A percentile compares a stretch with the other conserved stretches of the same genome.
Evolutionary conservation across 2,113 vertebrate genomes (phyloP).

Genomic region (Silurus meridionalis): DNA sequence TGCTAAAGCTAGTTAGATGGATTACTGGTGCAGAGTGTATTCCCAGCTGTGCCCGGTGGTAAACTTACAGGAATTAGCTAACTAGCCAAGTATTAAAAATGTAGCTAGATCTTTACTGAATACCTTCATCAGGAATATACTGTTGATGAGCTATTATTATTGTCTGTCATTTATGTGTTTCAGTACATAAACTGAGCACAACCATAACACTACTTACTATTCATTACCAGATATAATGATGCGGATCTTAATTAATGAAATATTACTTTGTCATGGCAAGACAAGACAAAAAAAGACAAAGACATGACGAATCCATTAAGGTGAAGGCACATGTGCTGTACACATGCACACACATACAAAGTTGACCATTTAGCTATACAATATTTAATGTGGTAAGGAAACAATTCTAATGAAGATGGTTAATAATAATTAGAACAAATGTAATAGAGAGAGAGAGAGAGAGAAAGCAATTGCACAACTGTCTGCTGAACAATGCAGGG

Average conservation of each 20-base stretch:
- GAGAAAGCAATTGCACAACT: neutral
- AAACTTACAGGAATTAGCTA: neutral
- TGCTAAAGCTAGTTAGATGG: neutral
- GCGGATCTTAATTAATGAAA: neutral
- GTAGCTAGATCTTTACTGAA: neutral
- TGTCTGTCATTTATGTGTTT: neutral
- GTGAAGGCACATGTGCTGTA: neutral
- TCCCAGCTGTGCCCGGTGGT: neutral
- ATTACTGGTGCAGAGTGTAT: neutral
- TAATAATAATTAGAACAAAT: neutral
- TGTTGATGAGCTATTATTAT: neutral
- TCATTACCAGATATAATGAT: neutral
- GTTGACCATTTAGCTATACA: neutral
- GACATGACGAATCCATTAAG: neutral
- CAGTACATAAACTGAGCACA: neutral
- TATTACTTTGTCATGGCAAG: neutral
- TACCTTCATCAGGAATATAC: neutral
- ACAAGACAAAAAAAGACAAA: neutral
- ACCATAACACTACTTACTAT: neutral
- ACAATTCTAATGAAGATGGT: neutral
- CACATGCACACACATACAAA: neutral
- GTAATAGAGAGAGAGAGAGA: neutral
- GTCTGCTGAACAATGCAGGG: constrained; percentile 21
- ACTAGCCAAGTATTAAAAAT: neutral
- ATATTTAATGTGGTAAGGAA: neutral